phyloP scores from a whole-genome alignment of 2,113 vertebrate genomes.

The Aspiorhynchus laticeps region DNA sequence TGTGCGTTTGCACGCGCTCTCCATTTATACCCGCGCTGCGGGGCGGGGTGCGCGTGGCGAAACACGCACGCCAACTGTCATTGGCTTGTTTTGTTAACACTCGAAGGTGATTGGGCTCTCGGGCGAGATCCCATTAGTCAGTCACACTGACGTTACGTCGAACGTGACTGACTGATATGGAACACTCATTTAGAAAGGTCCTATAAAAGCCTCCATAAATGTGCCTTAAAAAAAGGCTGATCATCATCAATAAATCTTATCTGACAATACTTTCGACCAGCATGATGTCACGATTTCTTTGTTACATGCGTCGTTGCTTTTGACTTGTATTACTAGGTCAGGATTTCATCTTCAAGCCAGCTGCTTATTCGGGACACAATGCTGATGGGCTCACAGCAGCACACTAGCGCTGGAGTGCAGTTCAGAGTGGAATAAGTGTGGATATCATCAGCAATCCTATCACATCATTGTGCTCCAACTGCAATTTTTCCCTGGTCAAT shows the following conservation, averaged over 20 bases:
- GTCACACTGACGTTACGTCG: no score
- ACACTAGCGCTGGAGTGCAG: slow-evolving; percentile 47
- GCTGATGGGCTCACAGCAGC: slow-evolving; percentile 29
- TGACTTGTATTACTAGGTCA: slow-evolving; percentile 10
- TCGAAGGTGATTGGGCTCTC: no score
- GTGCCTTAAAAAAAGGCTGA: not conserved
- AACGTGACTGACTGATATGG: no score
- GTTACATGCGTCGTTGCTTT: not conserved
- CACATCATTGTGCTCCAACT: slow-evolving; percentile 72
- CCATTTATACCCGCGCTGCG: no score
- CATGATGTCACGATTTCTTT: not conserved
- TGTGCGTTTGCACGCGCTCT: no score
- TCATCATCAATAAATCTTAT: slow-evolving; percentile 1
- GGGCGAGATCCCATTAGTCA: no score
- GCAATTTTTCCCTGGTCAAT: slow-evolving; percentile 68
- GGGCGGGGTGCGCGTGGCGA: no score
- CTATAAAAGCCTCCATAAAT: not conserved
- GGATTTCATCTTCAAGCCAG: not conserved
- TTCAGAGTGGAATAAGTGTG: slow-evolving; percentile 51
- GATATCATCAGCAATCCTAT: slow-evolving; percentile 71
- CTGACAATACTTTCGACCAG: not conserved
- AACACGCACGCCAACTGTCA: no score
- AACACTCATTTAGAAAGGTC: not conserved
- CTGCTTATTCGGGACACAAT: slow-evolving; percentile 1
- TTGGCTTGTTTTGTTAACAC: no score